Percentiles rank a stretch among this genome's conserved stretches.
phyloP scores from a whole-genome alignment of 2,797 vertebrate species.

The Numenius phaeopus region DNA sequence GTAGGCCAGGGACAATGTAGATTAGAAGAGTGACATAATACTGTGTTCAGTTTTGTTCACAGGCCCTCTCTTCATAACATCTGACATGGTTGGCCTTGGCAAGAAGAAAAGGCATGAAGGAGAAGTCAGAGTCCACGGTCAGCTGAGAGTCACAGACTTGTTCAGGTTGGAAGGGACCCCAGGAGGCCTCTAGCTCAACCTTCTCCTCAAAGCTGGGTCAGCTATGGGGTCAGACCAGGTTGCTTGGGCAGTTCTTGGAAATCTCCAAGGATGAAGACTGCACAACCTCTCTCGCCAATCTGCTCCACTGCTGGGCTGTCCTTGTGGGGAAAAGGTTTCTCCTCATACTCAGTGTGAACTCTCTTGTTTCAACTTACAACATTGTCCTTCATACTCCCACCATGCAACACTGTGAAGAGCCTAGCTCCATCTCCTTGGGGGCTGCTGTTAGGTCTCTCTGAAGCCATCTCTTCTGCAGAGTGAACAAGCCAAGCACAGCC shows the following conservation, averaged over 20 bases:
- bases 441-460: background rate
- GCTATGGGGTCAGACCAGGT: background rate
- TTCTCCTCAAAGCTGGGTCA: background rate
- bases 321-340: background rate
- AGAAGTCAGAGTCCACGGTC: background rate
- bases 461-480: background rate
- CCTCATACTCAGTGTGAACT: background rate
- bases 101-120: background rate
- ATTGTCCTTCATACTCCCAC: background rate
- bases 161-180: background rate
- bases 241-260: background rate
- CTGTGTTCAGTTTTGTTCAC: background rate
- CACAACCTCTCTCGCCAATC: background rate
- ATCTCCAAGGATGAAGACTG: background rate
- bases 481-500: background rate
- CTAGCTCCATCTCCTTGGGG: background rate
- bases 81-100: background rate
- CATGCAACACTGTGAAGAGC: background rate
- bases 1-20: background rate
- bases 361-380: background rate
- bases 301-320: background rate
- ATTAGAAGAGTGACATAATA: background rate
- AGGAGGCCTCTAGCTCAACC: background rate
- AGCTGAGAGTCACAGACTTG: background rate
- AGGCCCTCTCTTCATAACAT: background rate